phyloP scores from a whole-genome alignment of 2,797 vertebrate genomes.

The Alosa sapidissima region DNA sequence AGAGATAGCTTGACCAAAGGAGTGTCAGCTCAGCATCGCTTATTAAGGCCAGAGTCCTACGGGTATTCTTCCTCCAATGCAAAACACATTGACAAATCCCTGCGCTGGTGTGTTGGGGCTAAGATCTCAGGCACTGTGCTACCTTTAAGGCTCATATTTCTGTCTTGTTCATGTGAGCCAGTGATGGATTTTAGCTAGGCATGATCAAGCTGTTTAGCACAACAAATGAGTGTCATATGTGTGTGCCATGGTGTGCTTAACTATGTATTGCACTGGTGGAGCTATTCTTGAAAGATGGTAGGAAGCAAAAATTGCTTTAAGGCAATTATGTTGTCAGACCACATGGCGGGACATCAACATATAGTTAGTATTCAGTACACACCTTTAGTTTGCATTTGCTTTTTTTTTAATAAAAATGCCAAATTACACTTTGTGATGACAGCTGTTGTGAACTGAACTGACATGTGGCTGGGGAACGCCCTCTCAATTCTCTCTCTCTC shows the following conservation, averaged over 20 bases:
- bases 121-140: background rate
- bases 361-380: constrained; percentile 48
- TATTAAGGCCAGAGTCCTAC: background rate
- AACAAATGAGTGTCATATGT: background rate
- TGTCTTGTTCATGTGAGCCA: background rate
- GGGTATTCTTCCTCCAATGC: background rate
- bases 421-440: background rate
- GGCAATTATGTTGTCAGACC: constrained; percentile 31
- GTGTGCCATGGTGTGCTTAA: background rate
- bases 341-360: constrained; percentile 44
- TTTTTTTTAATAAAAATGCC: constrained; percentile 32
- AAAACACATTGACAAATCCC: background rate
- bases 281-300: background rate
- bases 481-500: background rate
- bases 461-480: background rate
- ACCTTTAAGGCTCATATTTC: background rate
- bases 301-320: constrained; percentile 37
- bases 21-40: constrained; percentile 6
- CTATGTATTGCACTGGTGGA: background rate
- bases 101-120: background rate
- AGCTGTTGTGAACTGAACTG: background rate
- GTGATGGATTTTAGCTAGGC: background rate
- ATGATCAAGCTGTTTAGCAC: background rate
- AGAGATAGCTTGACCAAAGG: constrained; percentile 16
- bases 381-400: background rate